Evolutionary conservation across 2,113 vertebrate genomes (phyloP).

Genomic region (Seriola aureovittata): DNA sequence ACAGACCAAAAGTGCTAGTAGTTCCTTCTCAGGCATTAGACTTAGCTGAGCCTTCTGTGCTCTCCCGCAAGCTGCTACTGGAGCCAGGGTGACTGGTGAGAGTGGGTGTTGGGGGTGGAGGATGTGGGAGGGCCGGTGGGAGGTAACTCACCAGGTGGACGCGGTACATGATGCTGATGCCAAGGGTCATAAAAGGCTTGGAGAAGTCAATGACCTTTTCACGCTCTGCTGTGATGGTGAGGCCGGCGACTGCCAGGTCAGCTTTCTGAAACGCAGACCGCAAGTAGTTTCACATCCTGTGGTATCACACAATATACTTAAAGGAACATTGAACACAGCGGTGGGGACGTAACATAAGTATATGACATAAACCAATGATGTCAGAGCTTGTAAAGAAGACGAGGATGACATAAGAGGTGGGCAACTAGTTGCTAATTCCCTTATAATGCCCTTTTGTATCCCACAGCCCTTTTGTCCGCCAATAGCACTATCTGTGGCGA

Average conservation of each 20-base stretch:
- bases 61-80: constrained; percentile 11
- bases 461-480: constrained; percentile 50
- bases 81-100: neutral
- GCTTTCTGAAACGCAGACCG: constrained; percentile 90
- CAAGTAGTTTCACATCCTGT: neutral
- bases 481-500: constrained; percentile 49
- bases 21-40: constrained; percentile 62
- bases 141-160: constrained; percentile 94
- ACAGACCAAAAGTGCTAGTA: constrained; percentile 29
- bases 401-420: constrained; percentile 37
- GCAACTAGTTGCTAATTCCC: constrained; percentile 34
- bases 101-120: neutral
- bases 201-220: constrained; percentile 99
- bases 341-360: neutral
- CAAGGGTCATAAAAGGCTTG: constrained; percentile 98
- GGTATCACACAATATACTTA: constrained; percentile 10
- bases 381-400: constrained; percentile 7
- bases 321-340: neutral
- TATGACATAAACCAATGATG: constrained; percentile 37
- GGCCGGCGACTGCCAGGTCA: constrained; percentile 94
- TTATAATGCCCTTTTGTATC: constrained; percentile 55
- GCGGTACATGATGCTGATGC: constrained; percentile 98
- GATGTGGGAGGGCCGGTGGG: neutral
- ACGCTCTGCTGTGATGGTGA: constrained; percentile 96
- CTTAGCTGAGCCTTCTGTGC: constrained; percentile 35